Base-by-base conservation (phyloP, 2,113 vertebrate species). In the Myotis davidii region DNA sequence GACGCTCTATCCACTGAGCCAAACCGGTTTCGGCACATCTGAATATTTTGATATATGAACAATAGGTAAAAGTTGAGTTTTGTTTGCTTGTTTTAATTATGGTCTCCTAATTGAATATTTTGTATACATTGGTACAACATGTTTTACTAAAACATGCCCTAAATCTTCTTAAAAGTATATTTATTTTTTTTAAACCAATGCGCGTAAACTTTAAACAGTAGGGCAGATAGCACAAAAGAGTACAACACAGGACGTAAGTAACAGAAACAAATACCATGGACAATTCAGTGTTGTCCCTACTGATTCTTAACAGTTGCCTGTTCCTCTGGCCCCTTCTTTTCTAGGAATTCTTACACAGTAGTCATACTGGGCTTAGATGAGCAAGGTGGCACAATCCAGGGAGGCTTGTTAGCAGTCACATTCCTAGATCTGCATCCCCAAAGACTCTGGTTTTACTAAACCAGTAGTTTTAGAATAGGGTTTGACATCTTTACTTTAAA, bases 121-220 rank as follows among this genome's bases (percentile, higher is more conserved):
- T 85, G 27, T 90, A 14, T 39, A 79, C 3, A 39, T 72, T 21
- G 77, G 18, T 23, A 6, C 29, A 29, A 6, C 29, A 29, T 45
- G 25, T 18, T 74, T 76, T 50, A 50, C 73, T 50, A 76, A 76
- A 76, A 76, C 73, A 76, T 76, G 42, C 9, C 9, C 18, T 90
- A 56, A 70, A 37, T 59, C 92, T 91, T 91, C 86, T 88, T 67
- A 82, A 72, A 96, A 78, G 29, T 42, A 6, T 42, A 39, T 90
- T 4, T 73, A 27, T 56, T 9, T 56, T 21, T 25, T 25, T 23
- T 9, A 27, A 85, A 50, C 2, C 69, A 37, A 39, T 73, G 17
- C 45, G 1, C 34, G 87, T 77, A 64, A 77, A 2, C 20, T 74
- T 79, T 79, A 76, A 95, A 34, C 56, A 79, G 21, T 3, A 90